These are phyloP conservation scores for Aplodontia rufa DNA, from an alignment of 2,113 vertebrate species.

Conservation along the genomic window DNA sequence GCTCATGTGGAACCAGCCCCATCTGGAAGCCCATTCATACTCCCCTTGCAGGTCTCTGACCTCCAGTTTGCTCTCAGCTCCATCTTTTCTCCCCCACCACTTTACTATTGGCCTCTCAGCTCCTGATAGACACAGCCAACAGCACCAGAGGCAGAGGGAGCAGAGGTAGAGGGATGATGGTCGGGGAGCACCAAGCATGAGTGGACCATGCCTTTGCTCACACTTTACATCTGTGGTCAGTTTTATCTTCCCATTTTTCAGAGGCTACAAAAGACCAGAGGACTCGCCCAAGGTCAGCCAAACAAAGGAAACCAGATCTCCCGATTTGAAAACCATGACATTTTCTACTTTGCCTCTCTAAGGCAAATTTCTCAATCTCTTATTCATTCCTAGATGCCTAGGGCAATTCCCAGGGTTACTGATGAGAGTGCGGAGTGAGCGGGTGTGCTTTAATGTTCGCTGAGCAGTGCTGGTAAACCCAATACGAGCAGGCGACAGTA, in stretches of 20 bases:
- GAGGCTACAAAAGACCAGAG: neutral
- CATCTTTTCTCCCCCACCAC: neutral
- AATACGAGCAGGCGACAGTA: neutral
- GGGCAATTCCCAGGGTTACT: neutral
- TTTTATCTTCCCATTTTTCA: conserved; percentile 3
- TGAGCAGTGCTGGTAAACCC: neutral
- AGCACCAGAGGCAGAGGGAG: too few relatives aligned
- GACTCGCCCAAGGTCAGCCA: neutral
- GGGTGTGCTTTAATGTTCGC: neutral
- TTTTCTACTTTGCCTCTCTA: neutral
- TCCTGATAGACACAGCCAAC: neutral
- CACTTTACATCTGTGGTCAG: neutral
- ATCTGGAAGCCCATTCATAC: neutral
- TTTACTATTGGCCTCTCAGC: neutral
- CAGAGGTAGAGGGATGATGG: neutral
- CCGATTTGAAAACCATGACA: neutral
- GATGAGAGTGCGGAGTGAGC: neutral
- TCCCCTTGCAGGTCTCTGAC: neutral
- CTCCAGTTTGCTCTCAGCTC: neutral
- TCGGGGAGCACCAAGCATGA: neutral
- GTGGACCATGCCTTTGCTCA: neutral
- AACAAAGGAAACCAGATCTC: neutral
- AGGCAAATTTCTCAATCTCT: neutral
- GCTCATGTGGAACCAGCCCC: neutral
- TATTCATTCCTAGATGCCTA: neutral